Evolutionary conservation across 1,140 invertebrate genomes (phyloP).

Genomic region (Lordiphosa collinella): DNA sequence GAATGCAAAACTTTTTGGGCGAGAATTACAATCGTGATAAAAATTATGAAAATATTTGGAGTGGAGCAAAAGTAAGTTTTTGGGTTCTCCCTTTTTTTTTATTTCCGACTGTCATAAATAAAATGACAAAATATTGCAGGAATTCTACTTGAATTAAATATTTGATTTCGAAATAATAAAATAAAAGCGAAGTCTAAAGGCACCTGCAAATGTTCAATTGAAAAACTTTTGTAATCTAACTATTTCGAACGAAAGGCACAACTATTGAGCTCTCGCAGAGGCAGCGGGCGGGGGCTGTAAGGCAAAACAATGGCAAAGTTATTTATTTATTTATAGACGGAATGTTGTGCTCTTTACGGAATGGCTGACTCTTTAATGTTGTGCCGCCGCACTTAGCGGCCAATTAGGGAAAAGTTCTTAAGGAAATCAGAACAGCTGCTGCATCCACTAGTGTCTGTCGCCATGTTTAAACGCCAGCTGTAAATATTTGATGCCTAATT

Average conservation of each 20-base stretch:
- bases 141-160: conserved; percentile 14
- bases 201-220: conserved; percentile 55
- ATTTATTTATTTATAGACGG: conserved; percentile 61
- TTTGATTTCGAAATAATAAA: conserved; percentile 19
- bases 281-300: background rate
- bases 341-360: conserved; percentile 13
- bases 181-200: conserved; percentile 36
- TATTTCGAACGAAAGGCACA: conserved; percentile 55
- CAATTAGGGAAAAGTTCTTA: conserved; percentile 44
- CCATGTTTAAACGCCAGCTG: conserved; percentile 73
- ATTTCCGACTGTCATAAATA: conserved; percentile 32
- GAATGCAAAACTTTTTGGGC: conserved; percentile 71
- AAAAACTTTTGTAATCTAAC: conserved; percentile 75
- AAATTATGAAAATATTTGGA: conserved; percentile 77
- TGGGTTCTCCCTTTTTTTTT: background rate
- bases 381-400: conserved; percentile 31
- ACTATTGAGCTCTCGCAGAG: conserved; percentile 59
- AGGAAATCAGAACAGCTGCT: conserved; percentile 25
- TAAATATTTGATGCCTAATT: conserved; percentile 78
- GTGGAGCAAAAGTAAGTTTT: conserved; percentile 45
- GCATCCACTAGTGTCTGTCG: conserved; percentile 45
- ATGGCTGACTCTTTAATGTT: background rate
- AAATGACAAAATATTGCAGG: conserved; percentile 21
- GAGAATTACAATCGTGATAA: conserved; percentile 77
- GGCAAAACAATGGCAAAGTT: conserved; percentile 61